Evolutionary conservation across 2,888 invertebrate genomes (phyloP), one percentile per base, ranked within the genome.

Genomic region (Hyles lineata): DNA sequence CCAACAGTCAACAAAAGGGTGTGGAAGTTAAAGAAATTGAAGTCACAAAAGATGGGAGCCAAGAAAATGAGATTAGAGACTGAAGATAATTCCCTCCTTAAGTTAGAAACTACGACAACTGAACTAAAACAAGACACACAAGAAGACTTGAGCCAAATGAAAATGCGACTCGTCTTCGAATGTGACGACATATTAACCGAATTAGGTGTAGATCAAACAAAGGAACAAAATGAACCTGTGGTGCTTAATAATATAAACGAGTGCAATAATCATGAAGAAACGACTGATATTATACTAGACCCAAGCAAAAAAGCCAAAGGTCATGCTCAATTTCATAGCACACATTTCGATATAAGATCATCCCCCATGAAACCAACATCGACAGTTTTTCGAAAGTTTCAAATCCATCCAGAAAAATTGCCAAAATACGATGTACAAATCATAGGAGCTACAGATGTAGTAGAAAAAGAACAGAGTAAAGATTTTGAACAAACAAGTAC

Each of bases 331-430:
- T 94, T 94, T 74, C 91, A 92, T 75, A 93, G 94, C 75, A 81
- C 94, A 61, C 93, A 94, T 81, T 94, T 94, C 71, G 93, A 94
- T 77, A 93, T 94, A 69, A 80, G 93, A 74, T 94, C 94, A 2
- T 94, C 94, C 3, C 94, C 94, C 2, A 93, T 94, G 72, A 94
- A 94, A 81, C 85, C 92, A 11, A 89, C 92, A 0, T 89, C 93
- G 0, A 87, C 91, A 19, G 84, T 90, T n/a, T 93, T 93, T 72
- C 86, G 87, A 52, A 93, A 92, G 78, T 92, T 94, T 75, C 93
- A 93, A 84, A 92, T 94, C 29, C 87, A 90, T 75, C 90, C 92
- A 1, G 90, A 91, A 71, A 89, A 92, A 76, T 83, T 93, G 76
- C 85, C 89, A 2, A 90, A 89, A 79, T 90, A 88, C 76, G 89